Evolutionary conservation across 53 echinoderm and acorn worm genomes (phyloP), one percentile per base, ranked within the genome.

Genomic region (Hippasteria phrygiana): DNA sequence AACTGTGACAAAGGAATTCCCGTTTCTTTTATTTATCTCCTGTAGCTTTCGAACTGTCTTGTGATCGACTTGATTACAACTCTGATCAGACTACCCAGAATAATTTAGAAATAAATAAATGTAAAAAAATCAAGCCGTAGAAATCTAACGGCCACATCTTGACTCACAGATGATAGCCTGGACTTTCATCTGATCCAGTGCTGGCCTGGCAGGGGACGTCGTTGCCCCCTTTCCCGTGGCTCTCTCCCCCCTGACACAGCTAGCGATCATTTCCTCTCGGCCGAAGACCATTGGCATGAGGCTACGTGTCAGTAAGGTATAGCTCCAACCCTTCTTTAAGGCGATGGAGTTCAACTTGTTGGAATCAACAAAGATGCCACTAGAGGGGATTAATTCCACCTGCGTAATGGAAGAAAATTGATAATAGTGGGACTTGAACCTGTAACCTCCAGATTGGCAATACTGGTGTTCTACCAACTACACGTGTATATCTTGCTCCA

Each of bases 261-360:
- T 92, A 37, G 74, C 73, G 3, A 70, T 74, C 92, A 92, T 92
- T 17, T 80, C 88, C 51, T 92, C 88, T 62, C 43, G 48, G 72
- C 36, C 88, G 67, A 92, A 92, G 59, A 92, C 81, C 92, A 92
- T 74, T 17, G 88, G 88, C 92, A 92, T 92, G 42, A 92, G 64
- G 48, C 80, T 92, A 2, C 92, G 55, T 1, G 92, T 92, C 46
- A 83, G 70, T 46, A 83, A 28, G 31, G 67, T 83, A 50, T 83
- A 83, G 48, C 67, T 83, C 36, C 67, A 66, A 35, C 70, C 47
- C 50, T 83, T 83, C 63, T 65, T 62, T n/a, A 64, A 43, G 81
- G 81, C 63, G 18, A 83, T 66, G 22, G 36, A 17, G 32, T 35
- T 10, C 20, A 83, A 70, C 35, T 8, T 46, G 5, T 4, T 48